Evolutionary conservation across 2,888 invertebrate species (phyloP).

Genomic region (Euspilapteryx auroguttella): DNA sequence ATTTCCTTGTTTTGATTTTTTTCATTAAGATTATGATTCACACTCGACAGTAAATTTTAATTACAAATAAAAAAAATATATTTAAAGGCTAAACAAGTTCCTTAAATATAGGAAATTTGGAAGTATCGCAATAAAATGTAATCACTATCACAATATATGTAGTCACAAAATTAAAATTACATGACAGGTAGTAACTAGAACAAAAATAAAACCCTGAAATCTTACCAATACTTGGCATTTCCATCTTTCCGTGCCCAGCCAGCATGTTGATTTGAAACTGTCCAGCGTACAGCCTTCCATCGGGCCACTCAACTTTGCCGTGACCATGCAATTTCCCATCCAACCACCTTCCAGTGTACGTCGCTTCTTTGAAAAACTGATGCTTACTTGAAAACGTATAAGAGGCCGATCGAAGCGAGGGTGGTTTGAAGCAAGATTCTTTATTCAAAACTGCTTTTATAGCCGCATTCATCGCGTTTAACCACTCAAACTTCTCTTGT

Average conservation of each 20-base stretch:
- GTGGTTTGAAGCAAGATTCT: constrained; percentile 65
- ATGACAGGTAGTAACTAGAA: no score
- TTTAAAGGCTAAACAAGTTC: no score
- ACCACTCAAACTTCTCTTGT: constrained; percentile 78
- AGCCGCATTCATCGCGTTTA: constrained; percentile 72
- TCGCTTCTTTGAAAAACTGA: constrained; percentile 73
- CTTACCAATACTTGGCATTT: constrained; percentile 63
- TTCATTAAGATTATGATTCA: no score
- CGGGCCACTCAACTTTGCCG: constrained; percentile 81
- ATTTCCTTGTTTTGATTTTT: no score
- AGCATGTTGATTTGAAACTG: constrained; percentile 75
- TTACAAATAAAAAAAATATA: no score
- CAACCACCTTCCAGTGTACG: constrained; percentile 80
- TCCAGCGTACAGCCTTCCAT: constrained; percentile 80
- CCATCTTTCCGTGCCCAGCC: constrained; percentile 72
- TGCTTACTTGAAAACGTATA: constrained; percentile 73
- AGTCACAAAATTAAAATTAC: no score
- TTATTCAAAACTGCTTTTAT: constrained; percentile 70
- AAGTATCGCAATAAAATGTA: no score
- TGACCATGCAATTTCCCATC: constrained; percentile 82
- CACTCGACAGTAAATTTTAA: no score
- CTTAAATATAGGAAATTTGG: no score
- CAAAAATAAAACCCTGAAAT: no score
- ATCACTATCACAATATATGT: no score
- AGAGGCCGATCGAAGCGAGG: constrained; percentile 69